Percentiles rank a stretch among this genome's conserved stretches.
phyloP scores from a whole-genome alignment of 2,888 invertebrate genomes.

The Scaptomyza flava region DNA sequence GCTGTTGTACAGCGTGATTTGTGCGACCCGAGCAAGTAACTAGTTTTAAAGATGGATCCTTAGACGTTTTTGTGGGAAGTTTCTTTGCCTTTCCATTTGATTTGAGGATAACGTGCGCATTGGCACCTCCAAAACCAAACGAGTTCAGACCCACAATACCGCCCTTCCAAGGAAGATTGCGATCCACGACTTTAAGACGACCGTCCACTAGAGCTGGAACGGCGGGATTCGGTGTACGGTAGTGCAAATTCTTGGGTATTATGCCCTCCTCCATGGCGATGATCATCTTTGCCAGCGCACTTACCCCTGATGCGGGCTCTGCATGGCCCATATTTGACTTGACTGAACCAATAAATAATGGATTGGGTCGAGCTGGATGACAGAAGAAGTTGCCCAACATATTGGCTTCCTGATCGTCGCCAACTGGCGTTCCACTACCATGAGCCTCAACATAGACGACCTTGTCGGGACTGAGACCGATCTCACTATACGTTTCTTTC shows the following conservation, averaged over 20 bases:
- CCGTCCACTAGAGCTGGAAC: conserved; percentile 96
- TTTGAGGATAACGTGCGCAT: conserved; percentile 94
- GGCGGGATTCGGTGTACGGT: conserved; percentile 92
- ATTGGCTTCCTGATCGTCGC: conserved; percentile 99
- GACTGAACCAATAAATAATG: conserved; percentile 97
- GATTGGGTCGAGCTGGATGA: conserved; percentile 88
- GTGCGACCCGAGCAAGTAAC: conserved; percentile 94
- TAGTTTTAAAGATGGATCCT: conserved; percentile 84
- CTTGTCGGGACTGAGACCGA: conserved; percentile 91
- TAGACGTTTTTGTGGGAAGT: conserved; percentile 74
- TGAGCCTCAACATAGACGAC: conserved; percentile 98
- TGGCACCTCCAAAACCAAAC: conserved; percentile 99
- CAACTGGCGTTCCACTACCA: conserved; percentile 98
- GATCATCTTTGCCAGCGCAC: conserved; percentile 95
- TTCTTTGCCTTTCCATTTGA: conserved; percentile 90
- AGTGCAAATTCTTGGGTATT: conserved; percentile 97
- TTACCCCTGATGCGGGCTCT: conserved; percentile 96
- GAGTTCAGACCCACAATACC: conserved; percentile 97
- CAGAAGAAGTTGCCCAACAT: conserved; percentile 96
- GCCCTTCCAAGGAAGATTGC: conserved; percentile 93
- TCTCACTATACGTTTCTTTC: conserved; percentile 93
- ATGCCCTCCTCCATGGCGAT: conserved; percentile 96
- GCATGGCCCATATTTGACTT: conserved; percentile 99
- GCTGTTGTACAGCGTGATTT: conserved; percentile 89
- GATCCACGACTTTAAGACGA: conserved; percentile 93